phyloP scores from a whole-genome alignment of 2,888 invertebrate species.

The Melipona beecheii region DNA sequence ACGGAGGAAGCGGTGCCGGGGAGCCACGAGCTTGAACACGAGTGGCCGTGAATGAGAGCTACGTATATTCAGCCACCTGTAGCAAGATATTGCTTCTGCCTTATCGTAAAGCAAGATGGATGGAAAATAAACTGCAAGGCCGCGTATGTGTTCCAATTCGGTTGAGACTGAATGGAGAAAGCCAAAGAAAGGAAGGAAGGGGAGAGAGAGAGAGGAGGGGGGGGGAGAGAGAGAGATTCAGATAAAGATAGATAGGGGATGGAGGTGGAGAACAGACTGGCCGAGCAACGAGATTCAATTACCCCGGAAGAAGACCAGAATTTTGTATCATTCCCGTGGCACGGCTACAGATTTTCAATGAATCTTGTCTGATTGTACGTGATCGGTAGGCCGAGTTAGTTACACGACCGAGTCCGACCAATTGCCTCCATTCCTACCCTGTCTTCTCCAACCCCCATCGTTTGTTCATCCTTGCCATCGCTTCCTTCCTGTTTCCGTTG shows the following conservation, averaged over 20 bases:
- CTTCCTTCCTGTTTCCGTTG: conserved; percentile 14
- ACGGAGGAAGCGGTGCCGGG: background rate
- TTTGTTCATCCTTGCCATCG: background rate
- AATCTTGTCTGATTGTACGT: conserved; percentile 64
- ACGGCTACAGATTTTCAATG: conserved; percentile 64
- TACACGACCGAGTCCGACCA: conserved; percentile 52
- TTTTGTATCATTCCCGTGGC: conserved; percentile 61
- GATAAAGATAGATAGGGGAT: background rate
- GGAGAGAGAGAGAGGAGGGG: background rate
- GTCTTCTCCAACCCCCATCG: background rate
- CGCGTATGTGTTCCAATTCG: conserved; percentile 31
- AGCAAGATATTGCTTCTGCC: conserved; percentile 64
- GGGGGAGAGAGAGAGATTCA: background rate
- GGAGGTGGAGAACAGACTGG: conserved; percentile 1
- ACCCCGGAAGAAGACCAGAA: conserved; percentile 62
- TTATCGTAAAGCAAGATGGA: conserved; percentile 61
- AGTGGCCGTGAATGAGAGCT: conserved; percentile 42
- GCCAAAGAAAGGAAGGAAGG: background rate
- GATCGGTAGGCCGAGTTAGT: conserved; percentile 67
- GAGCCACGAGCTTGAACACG: conserved; percentile 10
- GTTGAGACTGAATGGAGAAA: conserved; percentile 30
- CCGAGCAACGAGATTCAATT: conserved; percentile 60
- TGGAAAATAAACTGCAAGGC: conserved; percentile 60
- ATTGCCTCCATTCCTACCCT: conserved; percentile 47
- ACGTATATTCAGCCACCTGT: conserved; percentile 62